Percentiles rank a stretch among this genome's conserved stretches.
phyloP scores from a whole-genome alignment of 2,797 vertebrate genomes.

The Sebastes nivosus region DNA sequence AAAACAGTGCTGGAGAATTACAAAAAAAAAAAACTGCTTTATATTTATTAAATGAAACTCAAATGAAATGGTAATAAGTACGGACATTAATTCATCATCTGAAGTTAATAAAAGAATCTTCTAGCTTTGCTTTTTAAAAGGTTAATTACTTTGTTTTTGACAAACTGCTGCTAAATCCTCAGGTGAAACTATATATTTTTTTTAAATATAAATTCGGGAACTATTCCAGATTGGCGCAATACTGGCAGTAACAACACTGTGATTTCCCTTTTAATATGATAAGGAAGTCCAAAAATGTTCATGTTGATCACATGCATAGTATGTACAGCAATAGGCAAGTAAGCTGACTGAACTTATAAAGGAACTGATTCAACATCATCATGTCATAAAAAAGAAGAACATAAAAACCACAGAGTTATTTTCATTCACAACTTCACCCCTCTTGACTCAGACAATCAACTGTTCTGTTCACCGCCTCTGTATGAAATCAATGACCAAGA shows the following conservation, averaged over 20 bases:
- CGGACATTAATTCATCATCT: neutral
- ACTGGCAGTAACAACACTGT: neutral
- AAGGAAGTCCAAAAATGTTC: neutral
- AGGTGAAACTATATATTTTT: neutral
- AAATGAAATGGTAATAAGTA: neutral
- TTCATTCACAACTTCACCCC: slow-evolving; percentile 30
- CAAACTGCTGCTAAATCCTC: neutral
- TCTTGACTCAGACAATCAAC: slow-evolving; percentile 47
- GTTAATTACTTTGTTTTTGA: neutral
- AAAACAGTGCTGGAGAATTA: neutral
- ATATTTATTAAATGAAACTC: fast-evolving
- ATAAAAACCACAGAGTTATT: neutral
- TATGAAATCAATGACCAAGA: slow-evolving; percentile 60
- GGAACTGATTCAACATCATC: neutral
- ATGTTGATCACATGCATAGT: neutral
- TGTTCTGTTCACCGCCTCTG: neutral
- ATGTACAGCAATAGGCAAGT: neutral
- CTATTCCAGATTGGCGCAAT: neutral
- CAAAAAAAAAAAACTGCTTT: neutral
- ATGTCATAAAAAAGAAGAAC: neutral
- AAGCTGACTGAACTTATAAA: neutral
- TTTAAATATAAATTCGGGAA: neutral
- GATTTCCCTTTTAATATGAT: neutral
- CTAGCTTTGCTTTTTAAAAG: neutral
- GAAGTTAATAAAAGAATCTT: neutral